A percentile compares a stretch with the other conserved stretches of the same genome.
Conservation (phyloP, 37 sponge, comb jelly and placozoan genomes). For the Ephydatia muelleri region DNA sequence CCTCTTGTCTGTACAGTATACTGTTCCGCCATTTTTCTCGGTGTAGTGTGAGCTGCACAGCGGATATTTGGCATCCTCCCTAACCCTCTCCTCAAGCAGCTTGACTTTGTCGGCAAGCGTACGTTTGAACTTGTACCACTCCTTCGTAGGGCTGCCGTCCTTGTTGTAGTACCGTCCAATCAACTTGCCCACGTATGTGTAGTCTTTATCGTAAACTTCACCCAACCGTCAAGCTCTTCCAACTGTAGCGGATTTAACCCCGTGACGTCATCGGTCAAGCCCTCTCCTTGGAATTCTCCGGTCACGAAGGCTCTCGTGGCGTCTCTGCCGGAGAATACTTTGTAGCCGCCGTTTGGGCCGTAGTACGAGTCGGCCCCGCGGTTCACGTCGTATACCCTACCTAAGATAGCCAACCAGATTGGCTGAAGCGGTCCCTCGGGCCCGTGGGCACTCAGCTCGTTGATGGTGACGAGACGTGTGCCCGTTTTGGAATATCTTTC, state of each 20-base stretch:
- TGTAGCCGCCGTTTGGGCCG: conserved; percentile 88
- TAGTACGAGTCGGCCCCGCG: conserved; percentile 79
- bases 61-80: conserved; percentile 68
- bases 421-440: conserved; percentile 70
- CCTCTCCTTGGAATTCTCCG: conserved; percentile 92
- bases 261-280: conserved; percentile 83
- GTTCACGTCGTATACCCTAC: conserved; percentile 86
- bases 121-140: conserved; percentile 59
- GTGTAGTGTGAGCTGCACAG: conserved; percentile 87
- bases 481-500: conserved; percentile 35
- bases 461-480: conserved; percentile 57
- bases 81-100: conserved; percentile 33
- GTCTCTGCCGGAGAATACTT: conserved; percentile 91
- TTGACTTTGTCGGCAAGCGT: conserved; percentile 53
- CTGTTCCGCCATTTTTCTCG: conserved; percentile 53
- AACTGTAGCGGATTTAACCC: conserved; percentile 61
- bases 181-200: conserved; percentile 88
- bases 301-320: conserved; percentile 91
- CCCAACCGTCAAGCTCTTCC: conserved; percentile 78
- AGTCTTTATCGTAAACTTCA: conserved; percentile 82
- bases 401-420: conserved; percentile 79
- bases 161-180: conserved; percentile 86
- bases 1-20: conserved; percentile 80
- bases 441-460: conserved; percentile 78
- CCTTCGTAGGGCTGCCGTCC: conserved; percentile 75